Percentiles rank a stretch among this genome's conserved stretches.
Evolutionary conservation across 2,113 vertebrate genomes (phyloP).

Genomic region (Aldabrachelys gigantea): DNA sequence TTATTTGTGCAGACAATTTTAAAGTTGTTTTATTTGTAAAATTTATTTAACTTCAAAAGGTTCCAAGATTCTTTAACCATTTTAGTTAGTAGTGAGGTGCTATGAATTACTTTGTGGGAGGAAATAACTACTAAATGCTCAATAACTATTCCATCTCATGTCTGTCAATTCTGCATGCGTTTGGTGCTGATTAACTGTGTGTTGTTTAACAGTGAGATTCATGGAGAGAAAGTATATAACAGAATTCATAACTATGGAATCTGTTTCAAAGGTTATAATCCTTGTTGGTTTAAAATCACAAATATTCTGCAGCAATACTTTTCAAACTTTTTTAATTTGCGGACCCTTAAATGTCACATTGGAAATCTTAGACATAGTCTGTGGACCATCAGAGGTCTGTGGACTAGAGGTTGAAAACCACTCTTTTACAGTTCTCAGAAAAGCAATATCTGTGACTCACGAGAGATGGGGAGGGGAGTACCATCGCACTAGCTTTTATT

Average conservation of each 20-base stretch:
- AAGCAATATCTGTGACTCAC: not conserved
- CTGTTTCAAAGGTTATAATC: slow-evolving; percentile 34
- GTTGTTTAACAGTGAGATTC: not conserved
- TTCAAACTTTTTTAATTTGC: not conserved
- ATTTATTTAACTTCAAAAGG: not conserved
- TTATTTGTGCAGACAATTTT: not conserved
- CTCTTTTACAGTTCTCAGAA: not conserved
- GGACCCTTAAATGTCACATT: not conserved
- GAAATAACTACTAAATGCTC: not conserved
- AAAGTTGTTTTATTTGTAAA: not conserved
- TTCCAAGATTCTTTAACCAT: not conserved
- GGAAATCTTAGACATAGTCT: not conserved
- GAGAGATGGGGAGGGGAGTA: not conserved
- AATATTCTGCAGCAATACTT: not conserved
- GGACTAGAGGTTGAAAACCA: not conserved
- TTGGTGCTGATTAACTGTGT: not conserved
- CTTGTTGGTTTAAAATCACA: slow-evolving; percentile 3
- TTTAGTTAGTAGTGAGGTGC: not conserved
- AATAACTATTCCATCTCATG: not conserved
- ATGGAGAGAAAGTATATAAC: slow-evolving; percentile 32
- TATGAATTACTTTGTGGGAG: not conserved
- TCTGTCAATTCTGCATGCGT: not conserved
- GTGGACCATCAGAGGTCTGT: not conserved
- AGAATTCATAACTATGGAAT: slow-evolving; percentile 48
- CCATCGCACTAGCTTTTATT: not conserved